phyloP scores from a whole-genome alignment of 2,113 vertebrate species.

The Chrysemys picta region DNA sequence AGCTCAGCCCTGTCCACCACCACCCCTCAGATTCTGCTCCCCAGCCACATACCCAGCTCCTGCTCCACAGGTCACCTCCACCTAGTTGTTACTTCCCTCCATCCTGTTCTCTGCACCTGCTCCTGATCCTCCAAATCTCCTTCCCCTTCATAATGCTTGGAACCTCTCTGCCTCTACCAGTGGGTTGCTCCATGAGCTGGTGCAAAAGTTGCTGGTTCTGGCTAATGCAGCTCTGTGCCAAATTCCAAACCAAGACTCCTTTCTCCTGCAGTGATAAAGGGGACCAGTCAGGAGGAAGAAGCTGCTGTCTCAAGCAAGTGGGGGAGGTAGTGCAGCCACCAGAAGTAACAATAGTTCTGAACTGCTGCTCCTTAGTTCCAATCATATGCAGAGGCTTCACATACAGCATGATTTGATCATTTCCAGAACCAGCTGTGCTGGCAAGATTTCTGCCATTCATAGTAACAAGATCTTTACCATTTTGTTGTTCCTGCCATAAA shows the following conservation, averaged over 20 bases:
- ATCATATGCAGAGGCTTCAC: background rate
- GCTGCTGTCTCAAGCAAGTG: background rate
- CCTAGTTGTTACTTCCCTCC: too few species aligned
- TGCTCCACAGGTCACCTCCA: background rate
- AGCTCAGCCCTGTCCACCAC: background rate
- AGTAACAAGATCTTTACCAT: background rate
- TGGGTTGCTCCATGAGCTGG: background rate
- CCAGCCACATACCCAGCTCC: background rate
- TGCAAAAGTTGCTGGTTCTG: background rate
- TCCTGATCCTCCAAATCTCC: background rate
- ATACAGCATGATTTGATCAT: background rate
- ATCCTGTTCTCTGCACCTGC: too few species aligned
- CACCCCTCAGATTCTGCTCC: background rate
- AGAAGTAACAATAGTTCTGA: too few species aligned
- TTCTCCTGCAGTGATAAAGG: background rate
- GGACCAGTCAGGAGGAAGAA: background rate
- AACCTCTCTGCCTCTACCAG: background rate
- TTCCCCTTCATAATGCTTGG: background rate
- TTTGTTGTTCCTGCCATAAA: background rate
- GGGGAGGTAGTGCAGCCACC: background rate
- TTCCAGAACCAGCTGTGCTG: background rate
- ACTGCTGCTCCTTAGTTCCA: background rate
- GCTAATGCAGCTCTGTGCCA: background rate
- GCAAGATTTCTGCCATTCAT: background rate
- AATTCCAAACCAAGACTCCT: background rate